Percentiles rank a stretch among this genome's conserved stretches.
Conservation (phyloP, 2,888 invertebrate species). For the Cephus runcator region DNA sequence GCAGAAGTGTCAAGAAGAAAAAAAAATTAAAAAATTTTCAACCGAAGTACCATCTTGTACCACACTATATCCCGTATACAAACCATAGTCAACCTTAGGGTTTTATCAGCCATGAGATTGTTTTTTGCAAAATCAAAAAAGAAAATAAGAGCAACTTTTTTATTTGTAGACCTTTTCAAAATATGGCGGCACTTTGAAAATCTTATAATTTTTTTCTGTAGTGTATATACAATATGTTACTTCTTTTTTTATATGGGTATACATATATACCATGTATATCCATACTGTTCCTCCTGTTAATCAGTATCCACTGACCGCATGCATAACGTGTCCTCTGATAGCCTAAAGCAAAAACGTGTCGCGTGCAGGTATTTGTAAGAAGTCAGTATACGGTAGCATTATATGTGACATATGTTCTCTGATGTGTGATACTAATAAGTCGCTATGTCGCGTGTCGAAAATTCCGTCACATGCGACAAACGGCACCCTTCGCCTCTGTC, state of each 20-base stretch:
- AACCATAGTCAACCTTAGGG: background rate
- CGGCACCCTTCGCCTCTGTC: slow-evolving; percentile 26
- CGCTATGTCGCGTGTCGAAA: slow-evolving; percentile 51
- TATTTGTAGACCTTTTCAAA: background rate
- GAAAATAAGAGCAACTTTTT: slow-evolving; percentile 17
- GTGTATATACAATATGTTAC: background rate
- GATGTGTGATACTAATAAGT: slow-evolving; percentile 42
- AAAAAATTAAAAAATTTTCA: background rate
- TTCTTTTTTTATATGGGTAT: background rate
- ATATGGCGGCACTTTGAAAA: background rate
- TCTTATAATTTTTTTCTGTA: background rate
- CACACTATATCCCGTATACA: background rate
- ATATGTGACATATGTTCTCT: slow-evolving; percentile 43
- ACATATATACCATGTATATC: slow-evolving; percentile 4
- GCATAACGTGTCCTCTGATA: slow-evolving; percentile 10
- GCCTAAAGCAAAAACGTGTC: background rate
- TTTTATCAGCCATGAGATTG: background rate
- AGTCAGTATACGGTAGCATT: background rate
- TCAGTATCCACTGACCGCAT: slow-evolving; percentile 7
- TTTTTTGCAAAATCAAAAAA: background rate
- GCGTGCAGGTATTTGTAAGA: background rate
- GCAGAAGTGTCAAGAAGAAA: background rate
- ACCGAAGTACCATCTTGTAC: background rate
- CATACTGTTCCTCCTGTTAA: slow-evolving; percentile 11
- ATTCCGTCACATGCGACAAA: slow-evolving; percentile 40